Conservation (phyloP, 1,140 invertebrate species). For the Formica selysi region DNA sequence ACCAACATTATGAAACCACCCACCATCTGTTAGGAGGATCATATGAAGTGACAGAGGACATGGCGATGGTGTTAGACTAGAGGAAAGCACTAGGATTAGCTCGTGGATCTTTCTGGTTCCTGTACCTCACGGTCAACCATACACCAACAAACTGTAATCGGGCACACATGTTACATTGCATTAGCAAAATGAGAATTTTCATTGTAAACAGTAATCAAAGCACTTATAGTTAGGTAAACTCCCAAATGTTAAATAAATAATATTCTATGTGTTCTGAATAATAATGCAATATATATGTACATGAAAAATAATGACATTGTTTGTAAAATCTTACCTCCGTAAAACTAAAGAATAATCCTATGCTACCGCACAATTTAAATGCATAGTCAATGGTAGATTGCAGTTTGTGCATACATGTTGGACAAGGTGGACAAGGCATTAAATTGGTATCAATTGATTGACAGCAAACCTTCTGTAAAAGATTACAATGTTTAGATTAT, state of each 20-base stretch:
- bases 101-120: slow-evolving; percentile 98
- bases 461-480: slow-evolving; percentile 86
- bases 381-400: slow-evolving; percentile 93
- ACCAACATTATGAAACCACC: slow-evolving; percentile 81
- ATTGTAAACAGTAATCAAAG: neutral
- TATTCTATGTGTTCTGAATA: slow-evolving; percentile 5
- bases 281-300: slow-evolving; percentile 24
- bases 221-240: neutral
- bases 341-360: slow-evolving; percentile 98
- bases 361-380: slow-evolving; percentile 96
- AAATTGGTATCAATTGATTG: slow-evolving; percentile 59
- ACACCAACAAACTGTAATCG: slow-evolving; percentile 97
- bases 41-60: slow-evolving; percentile 84
- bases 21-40: slow-evolving; percentile 85
- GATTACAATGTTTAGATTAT: slow-evolving; percentile 29
- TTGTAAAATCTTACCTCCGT: slow-evolving; percentile 92
- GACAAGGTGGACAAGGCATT: slow-evolving; percentile 88
- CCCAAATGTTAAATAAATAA: neutral
- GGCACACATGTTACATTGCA: slow-evolving; percentile 76
- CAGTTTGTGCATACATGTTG: slow-evolving; percentile 91
- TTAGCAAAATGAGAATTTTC: slow-evolving; percentile 42
- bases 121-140: slow-evolving; percentile 98
- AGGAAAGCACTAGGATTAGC: slow-evolving; percentile 98
- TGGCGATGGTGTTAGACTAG: slow-evolving; percentile 89
- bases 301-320: neutral